These are phyloP conservation scores for Sarcophaga peregrina DNA, from an alignment of 1,140 invertebrate genomes.

Conservation along the genomic window DNA sequence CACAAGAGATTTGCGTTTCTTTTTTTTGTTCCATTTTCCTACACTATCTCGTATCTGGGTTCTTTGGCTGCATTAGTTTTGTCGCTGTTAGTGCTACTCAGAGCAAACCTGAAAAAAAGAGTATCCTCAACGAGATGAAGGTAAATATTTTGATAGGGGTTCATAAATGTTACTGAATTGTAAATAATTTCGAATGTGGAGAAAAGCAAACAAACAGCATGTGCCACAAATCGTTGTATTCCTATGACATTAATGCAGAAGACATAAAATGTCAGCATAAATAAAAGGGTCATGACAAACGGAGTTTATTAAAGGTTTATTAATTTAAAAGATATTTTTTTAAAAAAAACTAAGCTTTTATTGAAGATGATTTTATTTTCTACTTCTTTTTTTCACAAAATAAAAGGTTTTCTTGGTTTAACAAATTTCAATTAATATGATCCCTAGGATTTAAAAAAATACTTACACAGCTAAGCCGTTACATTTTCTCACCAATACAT, in stretches of 20 bases:
- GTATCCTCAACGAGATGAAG: conserved; percentile 3
- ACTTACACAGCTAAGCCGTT: no score
- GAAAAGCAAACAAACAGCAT: conserved; percentile 10
- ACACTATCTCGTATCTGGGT: not conserved
- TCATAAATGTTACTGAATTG: conserved; percentile 24
- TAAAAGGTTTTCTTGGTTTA: not conserved
- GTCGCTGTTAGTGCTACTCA: not conserved
- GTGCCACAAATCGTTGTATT: conserved; percentile 25
- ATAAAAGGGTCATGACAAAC: not conserved
- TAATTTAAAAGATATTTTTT: not conserved
- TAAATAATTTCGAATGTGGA: not conserved
- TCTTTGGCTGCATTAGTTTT: not conserved
- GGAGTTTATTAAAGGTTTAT: conserved; percentile 19
- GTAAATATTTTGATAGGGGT: conserved; percentile 36
- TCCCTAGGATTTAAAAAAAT: not conserved
- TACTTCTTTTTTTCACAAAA: no score
- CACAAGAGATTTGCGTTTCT: conserved; percentile 62
- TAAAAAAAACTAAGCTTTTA: no score
- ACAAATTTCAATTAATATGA: not conserved
- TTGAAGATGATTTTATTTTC: no score
- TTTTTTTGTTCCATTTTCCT: not conserved
- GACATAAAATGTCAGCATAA: conserved; percentile 7
- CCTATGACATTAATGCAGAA: not conserved
- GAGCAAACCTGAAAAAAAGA: not conserved
- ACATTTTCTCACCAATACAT: not conserved